These are phyloP conservation scores for Sitta carolinensis DNA, from an alignment of 2,797 vertebrate genomes.

Conservation along the genomic window DNA sequence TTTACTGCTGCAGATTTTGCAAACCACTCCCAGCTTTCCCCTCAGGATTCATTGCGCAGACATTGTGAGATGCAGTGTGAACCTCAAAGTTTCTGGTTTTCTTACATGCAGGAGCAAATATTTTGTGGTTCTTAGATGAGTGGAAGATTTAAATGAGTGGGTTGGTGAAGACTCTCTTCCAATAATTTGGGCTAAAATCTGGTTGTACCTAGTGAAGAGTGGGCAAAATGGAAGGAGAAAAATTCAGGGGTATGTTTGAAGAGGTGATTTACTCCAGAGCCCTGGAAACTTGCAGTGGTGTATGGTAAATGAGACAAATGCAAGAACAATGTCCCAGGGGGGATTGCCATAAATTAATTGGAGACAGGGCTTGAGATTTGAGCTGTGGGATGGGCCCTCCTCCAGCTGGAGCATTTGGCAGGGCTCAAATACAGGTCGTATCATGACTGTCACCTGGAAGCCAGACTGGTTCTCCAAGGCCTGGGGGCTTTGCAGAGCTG, in stretches of 20 bases:
- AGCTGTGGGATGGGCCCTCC: not conserved
- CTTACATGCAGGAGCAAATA: not conserved
- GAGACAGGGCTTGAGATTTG: not conserved
- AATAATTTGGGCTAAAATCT: not conserved
- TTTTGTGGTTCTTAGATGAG: not conserved
- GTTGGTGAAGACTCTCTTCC: not conserved
- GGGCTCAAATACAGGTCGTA: not conserved
- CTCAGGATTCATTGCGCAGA: not conserved
- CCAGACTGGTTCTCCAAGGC: not conserved
- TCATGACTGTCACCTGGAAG: not conserved
- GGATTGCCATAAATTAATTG: not conserved
- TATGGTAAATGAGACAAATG: not conserved
- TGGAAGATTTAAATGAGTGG: not conserved
- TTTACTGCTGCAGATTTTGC: not conserved
- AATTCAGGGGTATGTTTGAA: not conserved
- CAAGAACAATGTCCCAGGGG: not conserved
- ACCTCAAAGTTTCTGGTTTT: not conserved
- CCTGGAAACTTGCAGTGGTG: not conserved
- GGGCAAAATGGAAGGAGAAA: not conserved
- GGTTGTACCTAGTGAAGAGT: not conserved
- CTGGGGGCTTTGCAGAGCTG: not conserved
- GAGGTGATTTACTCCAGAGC: not conserved
- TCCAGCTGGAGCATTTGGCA: not conserved
- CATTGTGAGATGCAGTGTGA: not conserved
- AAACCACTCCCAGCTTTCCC: fast-evolving